A percentile compares a stretch with the other conserved stretches of the same genome.
Conservation (phyloP, 2,888 invertebrate genomes). For the Loripinus fragilis region DNA sequence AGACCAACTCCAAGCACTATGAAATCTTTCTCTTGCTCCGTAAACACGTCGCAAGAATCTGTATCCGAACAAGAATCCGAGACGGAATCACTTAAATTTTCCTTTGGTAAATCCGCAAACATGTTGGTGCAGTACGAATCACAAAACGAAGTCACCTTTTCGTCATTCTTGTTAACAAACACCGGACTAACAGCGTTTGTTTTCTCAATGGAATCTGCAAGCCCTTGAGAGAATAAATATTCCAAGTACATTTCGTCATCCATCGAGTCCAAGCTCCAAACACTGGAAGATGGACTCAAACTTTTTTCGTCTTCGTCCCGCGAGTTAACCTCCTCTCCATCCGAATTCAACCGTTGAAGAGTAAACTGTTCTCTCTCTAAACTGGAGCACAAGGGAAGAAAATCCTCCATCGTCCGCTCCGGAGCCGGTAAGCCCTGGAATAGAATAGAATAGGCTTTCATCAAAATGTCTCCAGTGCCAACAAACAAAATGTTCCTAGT, state of each 20-base stretch:
- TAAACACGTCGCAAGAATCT: slow-evolving; percentile 58
- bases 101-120: slow-evolving; percentile 52
- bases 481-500: too few relatives aligned
- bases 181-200: slow-evolving; percentile 60
- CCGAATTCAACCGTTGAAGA: slow-evolving; percentile 80
- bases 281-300: slow-evolving; percentile 67
- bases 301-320: slow-evolving; percentile 67
- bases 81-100: slow-evolving; percentile 36
- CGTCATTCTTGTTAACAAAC: slow-evolving; percentile 60
- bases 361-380: slow-evolving; percentile 80
- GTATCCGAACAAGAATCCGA: slow-evolving; percentile 49
- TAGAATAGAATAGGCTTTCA: slow-evolving; percentile 53
- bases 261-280: slow-evolving; percentile 72
- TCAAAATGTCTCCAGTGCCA: too few relatives aligned
- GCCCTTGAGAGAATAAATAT: slow-evolving; percentile 79
- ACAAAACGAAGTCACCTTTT: slow-evolving; percentile 61
- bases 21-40: slow-evolving; percentile 69
- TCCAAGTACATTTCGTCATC: slow-evolving; percentile 79
- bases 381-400: slow-evolving; percentile 77
- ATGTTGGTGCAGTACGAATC: slow-evolving; percentile 58
- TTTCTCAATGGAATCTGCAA: slow-evolving; percentile 76
- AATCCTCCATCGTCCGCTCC: slow-evolving; percentile 74
- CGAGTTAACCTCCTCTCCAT: slow-evolving; percentile 77
- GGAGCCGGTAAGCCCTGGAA: slow-evolving; percentile 52
- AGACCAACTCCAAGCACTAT: slow-evolving; percentile 82